phyloP scores from a whole-genome alignment of 2,888 invertebrate species.

The Automeris io region DNA sequence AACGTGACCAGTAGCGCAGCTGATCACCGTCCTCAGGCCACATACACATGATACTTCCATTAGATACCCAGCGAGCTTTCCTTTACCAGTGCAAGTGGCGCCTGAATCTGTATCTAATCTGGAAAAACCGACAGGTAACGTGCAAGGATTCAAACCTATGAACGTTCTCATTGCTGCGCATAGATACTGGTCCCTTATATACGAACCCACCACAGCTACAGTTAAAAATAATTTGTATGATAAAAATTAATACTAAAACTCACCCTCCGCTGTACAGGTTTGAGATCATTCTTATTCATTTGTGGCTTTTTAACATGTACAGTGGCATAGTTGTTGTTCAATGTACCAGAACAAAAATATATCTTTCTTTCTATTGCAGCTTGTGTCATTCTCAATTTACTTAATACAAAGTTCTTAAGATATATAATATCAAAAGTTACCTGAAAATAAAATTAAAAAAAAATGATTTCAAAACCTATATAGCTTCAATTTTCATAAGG shows the following conservation, averaged over 20 bases:
- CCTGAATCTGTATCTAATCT: too few relatives aligned
- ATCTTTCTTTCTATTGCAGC: constrained; percentile 58
- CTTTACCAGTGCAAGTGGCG: too few relatives aligned
- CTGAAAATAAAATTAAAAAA: constrained; percentile 33
- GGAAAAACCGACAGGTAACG: too few relatives aligned
- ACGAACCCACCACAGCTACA: constrained; percentile 1
- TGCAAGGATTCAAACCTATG: too few relatives aligned
- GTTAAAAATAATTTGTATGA: background rate
- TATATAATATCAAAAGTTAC: constrained; percentile 34
- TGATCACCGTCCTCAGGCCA: too few relatives aligned
- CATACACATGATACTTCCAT: too few relatives aligned
- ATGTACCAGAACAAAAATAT: constrained; percentile 42
- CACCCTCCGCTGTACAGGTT: constrained; percentile 66
- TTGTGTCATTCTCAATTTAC: constrained; percentile 47
- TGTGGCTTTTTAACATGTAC: constrained; percentile 13
- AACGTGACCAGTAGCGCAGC: too few relatives aligned
- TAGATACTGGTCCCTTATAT: too few relatives aligned
- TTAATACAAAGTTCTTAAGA: constrained; percentile 42
- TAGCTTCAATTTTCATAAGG: too few relatives aligned
- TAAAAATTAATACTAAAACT: constrained; percentile 13
- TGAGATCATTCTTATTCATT: constrained; percentile 30
- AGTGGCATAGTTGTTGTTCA: constrained; percentile 16
- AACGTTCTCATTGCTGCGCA: too few relatives aligned
- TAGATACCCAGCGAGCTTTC: too few relatives aligned
- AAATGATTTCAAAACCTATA: too few relatives aligned